Evolutionary conservation across 2,797 vertebrate species (phyloP), one percentile per base, ranked within the genome.

Genomic region (Hemibagrus guttatus): DNA sequence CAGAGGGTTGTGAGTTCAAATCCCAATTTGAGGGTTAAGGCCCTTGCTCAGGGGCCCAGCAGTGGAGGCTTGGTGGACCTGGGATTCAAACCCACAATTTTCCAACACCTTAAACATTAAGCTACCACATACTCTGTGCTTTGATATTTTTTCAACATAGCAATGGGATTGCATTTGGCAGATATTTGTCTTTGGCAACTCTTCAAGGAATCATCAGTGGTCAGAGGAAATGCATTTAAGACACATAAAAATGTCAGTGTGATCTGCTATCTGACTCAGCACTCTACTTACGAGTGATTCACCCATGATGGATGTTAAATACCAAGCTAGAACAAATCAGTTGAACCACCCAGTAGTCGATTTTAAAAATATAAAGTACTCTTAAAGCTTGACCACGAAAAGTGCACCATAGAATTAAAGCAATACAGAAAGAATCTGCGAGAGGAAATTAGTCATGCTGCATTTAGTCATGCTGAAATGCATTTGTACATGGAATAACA

Each of bases 391-490:
- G 85, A 82, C 19, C 46, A 79, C 72, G 61, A 83, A 66, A 4
- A 76, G 49, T 56, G n/a, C 11, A 39, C 13, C 31, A 6, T 13
- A 35, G 31, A 58, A 58, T 76, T 23, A 35, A 79, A 79, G 49
- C 17, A 31, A 16, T 39, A 85, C 46, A 80, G 72, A 72, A 66
- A 90, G 87, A 90, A 87, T 88, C 76, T 82, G 46, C 89, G 87
- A 86, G 86, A 84, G 87, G 87, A 89, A 89, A 86, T 79, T 83
- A 88, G 78, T 81, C 42, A 28, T 61, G 87, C 54, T 66, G 74
- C 78, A 86, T 85, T 83, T 87, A 84, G 87, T 90, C 87, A 87
- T 83, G 19, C 69, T 69, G 85, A 87, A 90, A 85, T 78, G 75
- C 39, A 19, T 58, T 79, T 79, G 28, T 35, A 14, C 26, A 12